These are phyloP conservation scores for Okapia johnstoni DNA, from an alignment of 2,113 vertebrate species.

Conservation along the genomic window DNA sequence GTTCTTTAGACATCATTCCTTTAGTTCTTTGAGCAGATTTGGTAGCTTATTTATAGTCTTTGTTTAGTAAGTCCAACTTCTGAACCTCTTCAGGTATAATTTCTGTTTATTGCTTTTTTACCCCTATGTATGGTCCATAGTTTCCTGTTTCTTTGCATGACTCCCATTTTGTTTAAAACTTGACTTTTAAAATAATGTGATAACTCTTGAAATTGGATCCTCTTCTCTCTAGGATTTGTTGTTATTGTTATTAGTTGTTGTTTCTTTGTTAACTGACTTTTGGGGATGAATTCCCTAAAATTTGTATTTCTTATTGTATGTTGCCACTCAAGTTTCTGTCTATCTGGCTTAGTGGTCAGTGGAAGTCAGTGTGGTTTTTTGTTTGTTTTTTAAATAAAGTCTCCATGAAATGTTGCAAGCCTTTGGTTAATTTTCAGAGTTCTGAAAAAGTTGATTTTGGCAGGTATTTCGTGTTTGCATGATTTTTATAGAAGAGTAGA, in stretches of 20 bases:
- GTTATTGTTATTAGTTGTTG: not conserved
- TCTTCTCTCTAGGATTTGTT: not conserved
- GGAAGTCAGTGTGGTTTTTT: not conserved
- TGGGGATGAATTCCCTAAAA: not conserved
- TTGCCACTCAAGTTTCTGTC: not conserved
- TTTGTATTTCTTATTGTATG: not conserved
- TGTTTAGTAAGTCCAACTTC: not conserved
- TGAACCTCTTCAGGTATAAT: not conserved
- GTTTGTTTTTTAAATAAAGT: not conserved
- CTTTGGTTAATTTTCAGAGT: not conserved
- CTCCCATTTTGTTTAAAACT: not conserved
- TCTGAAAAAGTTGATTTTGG: not conserved
- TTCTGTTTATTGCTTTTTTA: not conserved
- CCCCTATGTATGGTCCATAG: not conserved
- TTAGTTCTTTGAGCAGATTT: not conserved
- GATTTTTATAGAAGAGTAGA: not conserved
- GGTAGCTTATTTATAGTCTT: not conserved
- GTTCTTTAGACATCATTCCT: not conserved
- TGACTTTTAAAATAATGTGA: not conserved
- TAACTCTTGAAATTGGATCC: not conserved
- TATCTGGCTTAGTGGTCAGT: not conserved
- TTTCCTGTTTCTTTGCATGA: not conserved
- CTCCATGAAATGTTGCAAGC: not conserved
- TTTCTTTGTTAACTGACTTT: constrained; percentile 7
- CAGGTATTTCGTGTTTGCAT: not conserved